Conservation (phyloP, 2,113 vertebrate genomes). For the Cranoglanis bouderius region DNA sequence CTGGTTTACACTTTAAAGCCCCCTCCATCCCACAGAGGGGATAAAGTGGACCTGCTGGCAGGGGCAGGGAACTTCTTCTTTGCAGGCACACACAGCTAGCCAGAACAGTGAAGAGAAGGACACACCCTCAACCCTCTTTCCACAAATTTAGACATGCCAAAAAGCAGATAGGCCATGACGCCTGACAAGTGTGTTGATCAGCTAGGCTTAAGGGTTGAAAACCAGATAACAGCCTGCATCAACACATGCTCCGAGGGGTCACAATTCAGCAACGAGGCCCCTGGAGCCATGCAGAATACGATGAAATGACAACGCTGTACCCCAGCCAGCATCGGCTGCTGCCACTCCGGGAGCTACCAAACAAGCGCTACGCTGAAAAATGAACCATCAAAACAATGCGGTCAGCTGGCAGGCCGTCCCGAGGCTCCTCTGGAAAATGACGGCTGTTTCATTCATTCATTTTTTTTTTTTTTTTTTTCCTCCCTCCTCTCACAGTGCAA, state of each 20-base stretch:
- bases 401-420: conserved; percentile 66
- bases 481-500: conserved; percentile 47
- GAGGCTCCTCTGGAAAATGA: conserved; percentile 61
- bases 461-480: no score
- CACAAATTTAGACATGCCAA: conserved; percentile 46
- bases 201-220: conserved; percentile 42
- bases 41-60: conserved; percentile 57
- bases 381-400: conserved; percentile 64
- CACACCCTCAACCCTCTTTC: conserved; percentile 41
- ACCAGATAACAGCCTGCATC: conserved; percentile 48
- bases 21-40: conserved; percentile 75
- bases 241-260: conserved; percentile 45
- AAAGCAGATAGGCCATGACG: conserved; percentile 39
- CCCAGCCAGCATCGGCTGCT: conserved; percentile 46
- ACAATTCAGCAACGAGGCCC: conserved; percentile 34
- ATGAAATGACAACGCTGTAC: conserved; percentile 37
- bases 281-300: conserved; percentile 45
- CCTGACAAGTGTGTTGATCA: conserved; percentile 49
- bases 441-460: conserved; percentile 53
- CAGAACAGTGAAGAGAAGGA: background rate
- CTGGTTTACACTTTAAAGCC: conserved; percentile 99
- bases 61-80: conserved; percentile 67
- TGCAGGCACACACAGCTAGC: conserved; percentile 48
- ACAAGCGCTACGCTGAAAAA: conserved; percentile 67
- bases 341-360: conserved; percentile 55